Evolutionary conservation across 2,888 invertebrate species (phyloP).

Genomic region (Sturmia bella): DNA sequence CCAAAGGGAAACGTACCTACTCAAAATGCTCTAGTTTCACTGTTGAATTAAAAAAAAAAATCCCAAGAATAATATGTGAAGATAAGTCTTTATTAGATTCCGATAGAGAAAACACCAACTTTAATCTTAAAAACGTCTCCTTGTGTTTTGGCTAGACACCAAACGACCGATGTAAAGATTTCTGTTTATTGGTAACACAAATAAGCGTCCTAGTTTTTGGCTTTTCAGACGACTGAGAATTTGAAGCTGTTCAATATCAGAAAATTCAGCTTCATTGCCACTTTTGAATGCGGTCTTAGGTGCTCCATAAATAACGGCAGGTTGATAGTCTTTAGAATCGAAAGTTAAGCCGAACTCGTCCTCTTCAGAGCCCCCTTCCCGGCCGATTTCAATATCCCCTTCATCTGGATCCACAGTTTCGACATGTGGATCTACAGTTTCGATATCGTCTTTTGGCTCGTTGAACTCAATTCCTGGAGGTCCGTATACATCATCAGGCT

Average conservation of each 20-base stretch:
- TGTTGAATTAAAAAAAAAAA: too few species aligned
- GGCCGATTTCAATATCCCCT: conserved; percentile 35
- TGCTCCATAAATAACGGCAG: conserved; percentile 75
- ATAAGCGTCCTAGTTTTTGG: conserved; percentile 75
- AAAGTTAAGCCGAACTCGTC: conserved; percentile 13
- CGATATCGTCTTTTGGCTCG: conserved; percentile 45
- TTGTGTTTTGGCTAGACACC: conserved; percentile 34
- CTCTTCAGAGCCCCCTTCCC: conserved; percentile 31
- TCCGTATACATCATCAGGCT: conserved; percentile 75
- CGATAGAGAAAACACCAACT: conserved; percentile 54
- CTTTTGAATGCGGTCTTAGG: conserved; percentile 69
- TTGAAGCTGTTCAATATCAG: conserved; percentile 74
- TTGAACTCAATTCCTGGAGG: conserved; percentile 65
- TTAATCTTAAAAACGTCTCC: conserved; percentile 44
- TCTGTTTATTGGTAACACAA: conserved; percentile 74
- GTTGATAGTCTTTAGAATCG: conserved; percentile 53
- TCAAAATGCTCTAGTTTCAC: too few species aligned
- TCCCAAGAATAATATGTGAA: too few species aligned
- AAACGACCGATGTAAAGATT: conserved; percentile 56
- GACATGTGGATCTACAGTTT: conserved; percentile 48
- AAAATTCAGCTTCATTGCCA: conserved; percentile 66
- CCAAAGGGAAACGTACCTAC: too few species aligned
- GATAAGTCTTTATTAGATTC: conserved; percentile 36
- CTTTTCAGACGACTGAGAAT: conserved; percentile 73
- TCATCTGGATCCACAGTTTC: conserved; percentile 41